Conservation (phyloP, 2,113 vertebrate species). For the Ictalurus punctatus region DNA sequence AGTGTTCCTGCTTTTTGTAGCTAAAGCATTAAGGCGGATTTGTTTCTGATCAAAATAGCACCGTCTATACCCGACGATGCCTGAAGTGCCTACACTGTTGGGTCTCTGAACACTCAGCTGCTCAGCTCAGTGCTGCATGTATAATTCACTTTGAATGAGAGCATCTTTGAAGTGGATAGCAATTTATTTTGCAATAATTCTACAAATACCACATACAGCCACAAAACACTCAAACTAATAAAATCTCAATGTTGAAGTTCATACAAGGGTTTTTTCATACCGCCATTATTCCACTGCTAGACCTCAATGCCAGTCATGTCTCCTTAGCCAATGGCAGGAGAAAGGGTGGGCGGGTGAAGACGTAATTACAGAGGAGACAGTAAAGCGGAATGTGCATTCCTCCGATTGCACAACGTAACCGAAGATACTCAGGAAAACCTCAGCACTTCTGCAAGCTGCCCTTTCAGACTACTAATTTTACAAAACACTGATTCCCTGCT, state of each 20-base stretch:
- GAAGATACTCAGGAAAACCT: slow-evolving; percentile 47
- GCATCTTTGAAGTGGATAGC: not conserved
- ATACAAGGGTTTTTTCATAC: not conserved
- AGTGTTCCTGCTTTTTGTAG: not conserved
- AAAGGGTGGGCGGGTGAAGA: slow-evolving; percentile 19
- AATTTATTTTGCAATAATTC: not conserved
- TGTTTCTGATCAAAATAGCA: not conserved
- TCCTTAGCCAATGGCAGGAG: slow-evolving; percentile 52
- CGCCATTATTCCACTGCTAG: not conserved
- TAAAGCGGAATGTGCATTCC: slow-evolving; percentile 34
- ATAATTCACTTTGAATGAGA: not conserved
- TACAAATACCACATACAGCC: not conserved
- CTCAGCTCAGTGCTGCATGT: not conserved
- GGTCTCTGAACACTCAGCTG: not conserved
- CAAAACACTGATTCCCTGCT: not conserved
- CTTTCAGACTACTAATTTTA: slow-evolving; percentile 4
- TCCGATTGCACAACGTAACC: slow-evolving; percentile 63
- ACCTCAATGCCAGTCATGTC: not conserved
- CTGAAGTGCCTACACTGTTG: not conserved
- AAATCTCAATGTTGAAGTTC: not conserved
- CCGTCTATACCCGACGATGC: not conserved
- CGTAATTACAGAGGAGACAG: slow-evolving; percentile 67
- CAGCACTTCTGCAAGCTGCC: slow-evolving; percentile 2
- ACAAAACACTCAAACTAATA: not conserved
- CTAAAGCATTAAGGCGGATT: not conserved